Base-by-base conservation (phyloP, 2,888 invertebrate genomes). In the Caenorhabditis uteleia region DNA sequence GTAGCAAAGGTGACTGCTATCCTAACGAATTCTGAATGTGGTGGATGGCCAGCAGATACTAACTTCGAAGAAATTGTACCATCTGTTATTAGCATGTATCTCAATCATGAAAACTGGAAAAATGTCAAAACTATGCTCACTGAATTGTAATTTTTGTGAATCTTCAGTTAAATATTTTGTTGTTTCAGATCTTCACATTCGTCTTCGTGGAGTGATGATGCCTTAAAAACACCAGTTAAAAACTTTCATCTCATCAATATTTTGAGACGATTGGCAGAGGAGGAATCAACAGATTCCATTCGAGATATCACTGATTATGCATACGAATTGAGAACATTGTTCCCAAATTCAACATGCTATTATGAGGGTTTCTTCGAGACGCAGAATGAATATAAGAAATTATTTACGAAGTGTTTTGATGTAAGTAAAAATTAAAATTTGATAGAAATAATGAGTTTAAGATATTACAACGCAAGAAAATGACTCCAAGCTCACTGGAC, bases 81-180 rank as follows among this genome's bases (percentile, higher is more conserved):
- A 2, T 29, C 48, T 2, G 29, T 76, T 6, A 10, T 76, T 10
- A 50, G 71, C 31, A 45, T 78, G 36, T 71, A 73, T 40, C 36
- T 78, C 21, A 70, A 71, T 50, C 64, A 65, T 20, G 74, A 75
- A 27, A 62, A 69, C 34, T 75, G 70, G 72, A 58, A 67, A n/a
- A 68, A 66, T 34, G 55, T 70, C 1, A 53, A 64, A 25, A 54
- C 55, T 21, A 61, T 78, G 58, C 49, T 78, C 16, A 53, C 39
- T 27, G 53, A 66, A 21, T 25, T 77, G 55, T 73, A 29, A 40
- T 34, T 26, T 29, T 27, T 33, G 6, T 8, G 2, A 18, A 18
- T 44, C 44, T 16, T 29, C 20, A 43, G 18, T n/a, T n/a, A n/a
- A 39, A 21, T 5, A 18, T 14, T 34, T 18, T 10, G 7, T 33